phyloP scores from a whole-genome alignment of 1,140 invertebrate genomes.

The Pseudobourletiella spinata region DNA sequence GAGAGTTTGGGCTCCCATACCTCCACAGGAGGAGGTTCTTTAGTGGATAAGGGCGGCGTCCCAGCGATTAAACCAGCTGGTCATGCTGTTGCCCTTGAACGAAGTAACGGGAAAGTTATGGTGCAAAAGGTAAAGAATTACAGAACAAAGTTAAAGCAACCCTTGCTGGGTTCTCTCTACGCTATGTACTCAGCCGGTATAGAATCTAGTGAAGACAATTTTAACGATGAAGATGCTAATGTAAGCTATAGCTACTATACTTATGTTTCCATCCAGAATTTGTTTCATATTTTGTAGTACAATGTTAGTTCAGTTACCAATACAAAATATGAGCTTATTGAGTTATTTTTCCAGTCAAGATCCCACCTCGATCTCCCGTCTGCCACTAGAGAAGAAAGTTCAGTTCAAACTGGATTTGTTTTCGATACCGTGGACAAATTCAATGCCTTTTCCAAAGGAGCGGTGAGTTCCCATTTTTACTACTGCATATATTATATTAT shows the following conservation, averaged over 20 bases:
- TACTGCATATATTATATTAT: background rate
- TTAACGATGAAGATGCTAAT: background rate
- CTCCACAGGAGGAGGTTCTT: background rate
- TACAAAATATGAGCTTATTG: no score
- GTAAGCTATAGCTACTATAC: background rate
- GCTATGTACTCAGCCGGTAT: background rate
- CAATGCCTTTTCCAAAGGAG: no score
- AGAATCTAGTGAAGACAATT: background rate
- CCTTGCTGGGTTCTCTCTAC: background rate
- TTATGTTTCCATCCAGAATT: background rate
- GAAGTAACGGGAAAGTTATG: background rate
- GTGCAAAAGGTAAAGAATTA: background rate
- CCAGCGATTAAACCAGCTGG: background rate
- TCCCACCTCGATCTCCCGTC: background rate
- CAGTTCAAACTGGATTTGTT: no score
- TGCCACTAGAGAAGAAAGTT: no score
- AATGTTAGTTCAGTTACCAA: no score
- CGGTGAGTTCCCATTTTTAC: background rate
- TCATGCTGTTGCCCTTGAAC: background rate
- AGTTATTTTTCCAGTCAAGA: background rate
- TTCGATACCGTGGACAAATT: no score
- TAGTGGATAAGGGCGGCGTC: background rate
- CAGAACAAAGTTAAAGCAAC: background rate
- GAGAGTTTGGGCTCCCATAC: background rate
- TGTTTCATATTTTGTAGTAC: background rate